phyloP scores from a whole-genome alignment of 2,113 vertebrate species.

The Opisthocomus hoazin region DNA sequence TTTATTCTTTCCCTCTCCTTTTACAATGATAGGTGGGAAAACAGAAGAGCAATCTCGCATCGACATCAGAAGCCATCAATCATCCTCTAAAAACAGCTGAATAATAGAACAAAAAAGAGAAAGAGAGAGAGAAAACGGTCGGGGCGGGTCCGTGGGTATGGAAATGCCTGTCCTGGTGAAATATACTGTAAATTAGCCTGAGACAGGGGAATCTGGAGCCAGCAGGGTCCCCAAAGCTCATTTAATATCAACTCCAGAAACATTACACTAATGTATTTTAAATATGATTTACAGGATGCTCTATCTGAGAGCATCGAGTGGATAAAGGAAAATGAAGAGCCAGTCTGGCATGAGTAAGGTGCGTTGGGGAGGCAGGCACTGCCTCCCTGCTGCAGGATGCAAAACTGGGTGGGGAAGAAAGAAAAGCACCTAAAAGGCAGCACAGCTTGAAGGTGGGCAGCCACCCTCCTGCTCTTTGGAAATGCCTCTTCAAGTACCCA shows the following conservation, averaged over 20 bases:
- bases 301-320: neutral
- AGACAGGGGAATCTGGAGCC: conserved; percentile 19
- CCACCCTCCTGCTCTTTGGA: neutral
- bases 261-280: conserved; percentile 55
- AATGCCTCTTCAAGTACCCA: fast-evolving
- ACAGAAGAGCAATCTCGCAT: neutral
- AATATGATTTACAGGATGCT: conserved; percentile 59
- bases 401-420: neutral
- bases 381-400: neutral
- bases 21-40: neutral
- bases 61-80: conserved; percentile 31
- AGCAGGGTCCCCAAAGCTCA: conserved; percentile 22
- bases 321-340: neutral
- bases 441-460: no score
- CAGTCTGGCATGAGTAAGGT: neutral
- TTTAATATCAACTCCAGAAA: conserved; percentile 53
- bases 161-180: conserved; percentile 36
- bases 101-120: conserved; percentile 15
- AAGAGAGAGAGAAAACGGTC: neutral
- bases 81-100: conserved; percentile 10
- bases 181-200: conserved; percentile 43
- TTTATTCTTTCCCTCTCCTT: neutral
- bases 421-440: neutral
- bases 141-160: neutral
- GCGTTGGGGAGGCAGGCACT: neutral